These are phyloP conservation scores for Oreochromis mossambicus DNA, from an alignment of 2,797 vertebrate genomes.

Conservation along the genomic window DNA sequence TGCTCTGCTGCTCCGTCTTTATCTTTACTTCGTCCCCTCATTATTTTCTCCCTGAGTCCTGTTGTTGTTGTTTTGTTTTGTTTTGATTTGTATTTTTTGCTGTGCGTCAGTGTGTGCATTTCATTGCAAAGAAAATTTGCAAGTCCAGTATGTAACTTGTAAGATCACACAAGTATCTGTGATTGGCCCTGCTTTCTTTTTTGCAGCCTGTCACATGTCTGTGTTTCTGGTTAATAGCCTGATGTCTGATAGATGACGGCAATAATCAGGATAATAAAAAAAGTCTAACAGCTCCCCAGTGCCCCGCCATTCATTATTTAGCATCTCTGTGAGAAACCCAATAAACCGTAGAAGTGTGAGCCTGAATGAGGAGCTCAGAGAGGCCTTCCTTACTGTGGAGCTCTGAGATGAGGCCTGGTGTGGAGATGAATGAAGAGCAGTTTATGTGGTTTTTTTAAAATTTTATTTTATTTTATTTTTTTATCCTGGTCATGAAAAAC, in stretches of 20 bases:
- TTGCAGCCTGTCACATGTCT: slow-evolving; percentile 3
- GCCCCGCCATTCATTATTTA: slow-evolving; percentile 49
- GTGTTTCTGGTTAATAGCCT: slow-evolving; percentile 21
- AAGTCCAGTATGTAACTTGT: not conserved
- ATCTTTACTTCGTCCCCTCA: not conserved
- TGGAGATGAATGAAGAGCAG: not conserved
- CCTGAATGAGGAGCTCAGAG: not conserved
- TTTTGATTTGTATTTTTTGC: not conserved
- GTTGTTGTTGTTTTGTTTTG: not conserved
- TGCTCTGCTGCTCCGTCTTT: not conserved
- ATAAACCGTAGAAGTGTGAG: slow-evolving; percentile 11
- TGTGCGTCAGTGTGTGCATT: not conserved
- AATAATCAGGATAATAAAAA: slow-evolving; percentile 55
- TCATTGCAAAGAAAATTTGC: not conserved
- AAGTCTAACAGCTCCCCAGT: slow-evolving; percentile 33
- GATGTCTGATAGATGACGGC: slow-evolving; percentile 44
- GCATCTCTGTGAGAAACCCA: slow-evolving; percentile 16
- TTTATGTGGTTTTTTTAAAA: not conserved
- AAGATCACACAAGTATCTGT: not conserved
- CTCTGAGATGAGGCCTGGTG: slow-evolving; percentile 4
- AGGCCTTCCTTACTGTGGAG: slow-evolving; percentile 4
- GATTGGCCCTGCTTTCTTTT: not conserved
- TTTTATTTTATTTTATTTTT: not conserved
- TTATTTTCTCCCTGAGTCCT: not conserved
- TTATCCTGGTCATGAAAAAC: not conserved